Evolutionary conservation across 2,113 vertebrate species (phyloP).

Genomic region (Lepisosteus oculatus): DNA sequence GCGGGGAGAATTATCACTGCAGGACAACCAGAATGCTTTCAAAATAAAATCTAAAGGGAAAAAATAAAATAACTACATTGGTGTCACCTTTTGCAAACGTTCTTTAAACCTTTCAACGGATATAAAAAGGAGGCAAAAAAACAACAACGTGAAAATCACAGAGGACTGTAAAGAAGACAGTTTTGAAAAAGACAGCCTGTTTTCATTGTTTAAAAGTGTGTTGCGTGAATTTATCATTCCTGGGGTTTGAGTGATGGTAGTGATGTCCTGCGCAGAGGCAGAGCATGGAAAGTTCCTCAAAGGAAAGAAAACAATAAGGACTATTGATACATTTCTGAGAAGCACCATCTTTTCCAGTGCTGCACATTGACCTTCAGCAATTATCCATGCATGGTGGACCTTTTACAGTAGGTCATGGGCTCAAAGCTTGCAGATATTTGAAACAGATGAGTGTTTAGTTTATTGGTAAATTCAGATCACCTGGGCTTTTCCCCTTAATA

Average conservation of each 20-base stretch:
- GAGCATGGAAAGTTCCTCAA: background rate
- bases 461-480: too few relatives aligned
- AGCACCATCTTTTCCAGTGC: too few relatives aligned
- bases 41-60: constrained; percentile 6
- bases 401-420: too few relatives aligned
- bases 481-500: too few relatives aligned
- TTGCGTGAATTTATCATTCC: constrained; percentile 1
- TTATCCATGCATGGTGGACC: too few relatives aligned
- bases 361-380: too few relatives aligned
- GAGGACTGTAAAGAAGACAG: background rate
- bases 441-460: too few relatives aligned
- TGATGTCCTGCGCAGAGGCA: background rate
- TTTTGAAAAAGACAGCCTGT: background rate
- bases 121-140: background rate
- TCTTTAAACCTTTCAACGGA: constrained; percentile 12
- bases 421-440: too few relatives aligned
- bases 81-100: constrained; percentile 17
- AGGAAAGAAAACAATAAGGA: too few relatives aligned
- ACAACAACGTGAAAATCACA: background rate
- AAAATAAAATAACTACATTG: constrained; percentile 20
- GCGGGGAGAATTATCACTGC: constrained; percentile 28
- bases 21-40: constrained; percentile 24
- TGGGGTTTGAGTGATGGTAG: constrained; percentile 11
- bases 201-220: constrained; percentile 10
- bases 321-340: too few relatives aligned